phyloP scores from a whole-genome alignment of 2,113 vertebrate genomes.

The Saimiri boliviensis region DNA sequence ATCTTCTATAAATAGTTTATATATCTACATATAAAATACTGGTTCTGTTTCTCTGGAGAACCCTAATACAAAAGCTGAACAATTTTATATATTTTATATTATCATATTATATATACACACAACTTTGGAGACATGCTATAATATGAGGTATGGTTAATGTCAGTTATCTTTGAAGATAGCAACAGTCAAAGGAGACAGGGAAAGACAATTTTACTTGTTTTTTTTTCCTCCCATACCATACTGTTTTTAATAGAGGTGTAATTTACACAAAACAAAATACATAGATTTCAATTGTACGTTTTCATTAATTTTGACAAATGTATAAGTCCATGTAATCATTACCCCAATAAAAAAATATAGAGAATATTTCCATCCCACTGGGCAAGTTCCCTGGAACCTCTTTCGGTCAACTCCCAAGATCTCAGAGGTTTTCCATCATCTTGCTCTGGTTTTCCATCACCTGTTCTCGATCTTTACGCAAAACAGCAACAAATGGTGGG shows the following conservation, averaged over 20 bases:
- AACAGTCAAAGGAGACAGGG: not conserved
- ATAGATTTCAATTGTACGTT: not conserved
- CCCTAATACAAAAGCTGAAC: not conserved
- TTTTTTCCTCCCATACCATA: not conserved
- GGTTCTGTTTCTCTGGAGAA: not conserved
- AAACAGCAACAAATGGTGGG: not conserved
- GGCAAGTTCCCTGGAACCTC: not conserved
- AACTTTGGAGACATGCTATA: not conserved
- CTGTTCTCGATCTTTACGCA: not conserved
- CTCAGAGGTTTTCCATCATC: no score
- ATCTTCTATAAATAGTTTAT: no score
- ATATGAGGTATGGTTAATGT: not conserved
- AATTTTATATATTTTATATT: not conserved
- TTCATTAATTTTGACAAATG: conserved; percentile 5
- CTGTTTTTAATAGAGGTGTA: not conserved
- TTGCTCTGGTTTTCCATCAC: not conserved
- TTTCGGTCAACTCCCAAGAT: not conserved
- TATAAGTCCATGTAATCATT: not conserved
- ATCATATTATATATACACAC: not conserved
- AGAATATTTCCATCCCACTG: not conserved
- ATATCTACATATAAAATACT: not conserved
- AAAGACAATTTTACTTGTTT: not conserved
- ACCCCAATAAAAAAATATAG: not conserved
- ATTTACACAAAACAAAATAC: not conserved
- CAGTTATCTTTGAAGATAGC: not conserved